These are phyloP conservation scores for Darevskia mixta DNA, from an alignment of 2,797 vertebrate genomes.

Conservation along the genomic window DNA sequence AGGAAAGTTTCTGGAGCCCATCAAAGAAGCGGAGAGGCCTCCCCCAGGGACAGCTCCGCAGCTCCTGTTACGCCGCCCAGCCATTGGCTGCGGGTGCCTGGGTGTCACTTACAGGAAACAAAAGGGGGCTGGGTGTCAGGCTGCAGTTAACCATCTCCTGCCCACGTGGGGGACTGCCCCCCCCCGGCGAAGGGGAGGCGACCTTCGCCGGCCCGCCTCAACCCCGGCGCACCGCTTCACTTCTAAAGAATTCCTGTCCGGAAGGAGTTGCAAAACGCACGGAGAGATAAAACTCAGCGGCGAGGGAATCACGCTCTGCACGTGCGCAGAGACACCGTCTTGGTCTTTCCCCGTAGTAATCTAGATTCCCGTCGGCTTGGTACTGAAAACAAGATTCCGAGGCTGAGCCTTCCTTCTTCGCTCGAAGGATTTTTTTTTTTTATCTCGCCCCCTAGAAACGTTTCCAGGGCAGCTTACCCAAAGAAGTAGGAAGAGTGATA, in stretches of 20 bases:
- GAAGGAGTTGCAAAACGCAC: neutral
- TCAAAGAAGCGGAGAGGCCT: neutral
- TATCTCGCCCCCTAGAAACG: neutral
- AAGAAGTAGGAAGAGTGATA: neutral
- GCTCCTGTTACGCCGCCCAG: neutral
- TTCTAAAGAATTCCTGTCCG: too few species aligned
- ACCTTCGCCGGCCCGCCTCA: neutral
- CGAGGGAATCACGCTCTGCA: neutral
- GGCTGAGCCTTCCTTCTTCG: neutral
- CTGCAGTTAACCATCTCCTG: conserved; percentile 25
- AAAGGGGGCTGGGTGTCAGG: conserved; percentile 7
- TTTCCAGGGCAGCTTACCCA: neutral
- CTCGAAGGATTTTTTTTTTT: neutral
- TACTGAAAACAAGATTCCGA: neutral
- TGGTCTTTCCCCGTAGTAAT: neutral
- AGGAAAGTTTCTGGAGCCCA: conserved; percentile 9
- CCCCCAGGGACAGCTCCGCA: neutral
- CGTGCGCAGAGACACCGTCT: neutral
- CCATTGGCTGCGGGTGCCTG: conserved; percentile 29
- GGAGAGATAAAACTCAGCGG: too few species aligned
- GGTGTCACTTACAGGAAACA: conserved; percentile 32
- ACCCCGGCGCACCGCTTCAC: neutral
- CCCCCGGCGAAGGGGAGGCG: too few species aligned
- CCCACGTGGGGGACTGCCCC: neutral
- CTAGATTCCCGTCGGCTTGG: neutral